Evolutionary conservation across 2,888 invertebrate species (phyloP).

Genomic region (Hyppa rectilinea): DNA sequence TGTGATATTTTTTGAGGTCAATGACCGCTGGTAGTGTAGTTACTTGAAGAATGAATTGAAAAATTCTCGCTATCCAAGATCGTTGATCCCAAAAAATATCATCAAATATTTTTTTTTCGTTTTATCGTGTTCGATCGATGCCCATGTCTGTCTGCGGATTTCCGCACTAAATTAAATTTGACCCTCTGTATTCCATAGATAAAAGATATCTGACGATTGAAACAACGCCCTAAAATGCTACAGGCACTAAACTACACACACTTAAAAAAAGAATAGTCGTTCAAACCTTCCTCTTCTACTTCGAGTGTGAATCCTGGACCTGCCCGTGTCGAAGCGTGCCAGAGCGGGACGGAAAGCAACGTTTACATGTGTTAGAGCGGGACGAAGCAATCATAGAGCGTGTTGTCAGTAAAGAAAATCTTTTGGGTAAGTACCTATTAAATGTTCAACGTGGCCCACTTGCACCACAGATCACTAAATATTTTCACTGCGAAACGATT

Average conservation of each 20-base stretch:
- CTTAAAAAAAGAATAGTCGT: constrained; percentile 71
- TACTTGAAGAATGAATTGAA: background rate
- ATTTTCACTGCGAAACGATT: background rate
- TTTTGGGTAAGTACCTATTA: background rate
- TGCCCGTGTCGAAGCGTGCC: constrained; percentile 83
- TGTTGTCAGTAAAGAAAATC: constrained; percentile 51
- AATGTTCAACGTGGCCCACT: background rate
- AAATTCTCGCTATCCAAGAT: background rate
- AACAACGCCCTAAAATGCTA: constrained; percentile 15
- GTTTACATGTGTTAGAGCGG: constrained; percentile 89
- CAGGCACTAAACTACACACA: constrained; percentile 71
- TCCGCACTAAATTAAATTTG: background rate
- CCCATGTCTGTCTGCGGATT: background rate
- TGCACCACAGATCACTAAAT: background rate
- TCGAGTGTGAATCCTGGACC: constrained; percentile 88
- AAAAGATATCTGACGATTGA: background rate
- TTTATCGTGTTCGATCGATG: background rate
- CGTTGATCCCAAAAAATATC: background rate
- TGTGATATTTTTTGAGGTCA: background rate
- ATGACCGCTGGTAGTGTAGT: background rate
- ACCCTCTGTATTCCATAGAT: background rate
- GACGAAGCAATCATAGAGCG: constrained; percentile 75
- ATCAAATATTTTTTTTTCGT: too few species aligned
- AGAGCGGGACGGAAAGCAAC: constrained; percentile 89
- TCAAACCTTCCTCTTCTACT: constrained; percentile 90